phyloP scores from a whole-genome alignment of 2,113 vertebrate species.

The Phoxinus phoxinus region DNA sequence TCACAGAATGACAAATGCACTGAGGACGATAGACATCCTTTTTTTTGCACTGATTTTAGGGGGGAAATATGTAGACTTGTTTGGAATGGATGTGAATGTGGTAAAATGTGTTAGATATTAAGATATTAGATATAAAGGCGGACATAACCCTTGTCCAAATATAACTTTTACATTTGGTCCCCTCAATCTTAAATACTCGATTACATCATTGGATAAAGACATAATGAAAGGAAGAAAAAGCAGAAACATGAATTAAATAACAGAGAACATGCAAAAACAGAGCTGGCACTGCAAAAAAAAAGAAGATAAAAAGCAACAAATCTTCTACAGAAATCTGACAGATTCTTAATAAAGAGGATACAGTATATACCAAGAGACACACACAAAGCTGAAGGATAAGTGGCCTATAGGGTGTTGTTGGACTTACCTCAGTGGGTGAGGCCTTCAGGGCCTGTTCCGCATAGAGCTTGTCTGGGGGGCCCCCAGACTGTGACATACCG shows the following conservation, averaged over 20 bases:
- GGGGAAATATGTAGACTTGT: neutral
- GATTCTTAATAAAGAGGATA: neutral
- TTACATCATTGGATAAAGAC: neutral
- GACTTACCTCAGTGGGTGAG: slow-evolving; percentile 60
- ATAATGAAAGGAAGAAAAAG: neutral
- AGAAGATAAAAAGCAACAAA: neutral
- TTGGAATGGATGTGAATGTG: neutral
- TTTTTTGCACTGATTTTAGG: neutral
- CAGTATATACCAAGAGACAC: neutral
- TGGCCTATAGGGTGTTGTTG: neutral
- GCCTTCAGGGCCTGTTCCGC: slow-evolving; percentile 63
- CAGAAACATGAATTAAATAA: slow-evolving; percentile 29
- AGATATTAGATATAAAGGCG: neutral
- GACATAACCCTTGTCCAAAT: neutral
- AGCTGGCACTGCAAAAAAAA: slow-evolving; percentile 5
- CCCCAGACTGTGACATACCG: slow-evolving; percentile 67
- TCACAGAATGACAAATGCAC: neutral
- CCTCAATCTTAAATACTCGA: neutral
- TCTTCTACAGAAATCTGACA: slow-evolving; percentile 11
- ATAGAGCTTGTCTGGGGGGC: slow-evolving; percentile 68
- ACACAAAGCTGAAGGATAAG: slow-evolving; percentile 17
- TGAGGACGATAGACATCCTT: neutral
- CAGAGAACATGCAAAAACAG: neutral
- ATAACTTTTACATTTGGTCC: neutral
- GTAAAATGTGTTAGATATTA: neutral